Base-by-base conservation (phyloP, 1,140 invertebrate genomes). In the Chrysomallon squamiferum region DNA sequence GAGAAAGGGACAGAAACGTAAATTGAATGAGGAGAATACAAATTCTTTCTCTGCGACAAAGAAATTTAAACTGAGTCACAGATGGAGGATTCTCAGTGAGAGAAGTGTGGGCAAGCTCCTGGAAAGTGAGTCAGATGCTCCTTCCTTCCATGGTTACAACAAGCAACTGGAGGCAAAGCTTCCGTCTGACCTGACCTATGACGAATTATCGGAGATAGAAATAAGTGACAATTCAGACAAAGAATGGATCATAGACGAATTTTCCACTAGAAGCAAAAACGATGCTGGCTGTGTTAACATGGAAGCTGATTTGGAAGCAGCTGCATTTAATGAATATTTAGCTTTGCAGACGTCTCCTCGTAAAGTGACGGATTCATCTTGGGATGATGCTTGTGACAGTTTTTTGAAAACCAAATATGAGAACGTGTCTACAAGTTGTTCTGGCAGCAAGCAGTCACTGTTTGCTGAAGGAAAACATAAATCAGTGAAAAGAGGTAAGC, bases 361-460 rank as follows among this genome's bases (percentile, higher is more conserved):
- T 3, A 72, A 70, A 27, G 32, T 27, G 18, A 61, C 66, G 2
- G 56, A 72, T 43, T 68, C 66, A 15, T 72, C 70, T 0, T 72
- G 70, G 70, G 63, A 35, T 18, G 66, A 72, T 38, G 54, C 62
- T 13, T 72, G 70, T 63, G 66, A 72, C 3, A 22, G 35, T 15
- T 71, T 64, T 30, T 33, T 71, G 33, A 63, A 38, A 20, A 62
- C 27, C 7, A 45, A 60, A 1, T 54, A 22, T 20, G 25, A 54
- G n/a, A 54, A 30, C 15, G 15, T 25, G 4, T 30, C 29, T 22
- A 54, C 22, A 3, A 30, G 50, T 9, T 22, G 25, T 9, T 4
- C 50, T 27, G n/a, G 50, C 50, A 54, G 50, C 29, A 54, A 18
- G 3, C 50, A 18, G 1, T 30, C 25, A 20, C n/a, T 47, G 45